phyloP scores from a whole-genome alignment of 2,797 vertebrate species.

The Propithecus perrieri region DNA sequence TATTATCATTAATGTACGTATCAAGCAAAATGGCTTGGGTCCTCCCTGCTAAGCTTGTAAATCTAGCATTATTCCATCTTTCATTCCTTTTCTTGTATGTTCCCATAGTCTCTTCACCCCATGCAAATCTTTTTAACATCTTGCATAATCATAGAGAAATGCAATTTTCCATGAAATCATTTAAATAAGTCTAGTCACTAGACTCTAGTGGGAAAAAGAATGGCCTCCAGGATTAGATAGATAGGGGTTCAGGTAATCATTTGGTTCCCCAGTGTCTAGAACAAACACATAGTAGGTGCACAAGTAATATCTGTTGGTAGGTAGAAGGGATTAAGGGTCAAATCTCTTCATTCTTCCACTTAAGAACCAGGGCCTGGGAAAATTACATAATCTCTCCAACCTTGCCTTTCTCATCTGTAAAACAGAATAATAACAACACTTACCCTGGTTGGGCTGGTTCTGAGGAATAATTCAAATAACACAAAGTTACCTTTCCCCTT shows the following conservation, averaged over 20 bases:
- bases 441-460: not conserved
- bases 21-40: not conserved
- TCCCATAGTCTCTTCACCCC: not conserved
- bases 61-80: not conserved
- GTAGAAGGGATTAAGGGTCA: not conserved
- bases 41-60: not conserved
- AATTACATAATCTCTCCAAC: not conserved
- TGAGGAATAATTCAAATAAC: not conserved
- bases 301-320: not conserved
- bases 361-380: not conserved
- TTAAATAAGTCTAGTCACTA: not conserved
- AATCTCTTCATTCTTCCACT: not conserved
- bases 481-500: not conserved
- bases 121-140: conserved; percentile 31
- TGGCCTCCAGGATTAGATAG: not conserved
- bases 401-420: not conserved
- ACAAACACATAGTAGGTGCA: not conserved
- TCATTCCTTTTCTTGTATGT: not conserved
- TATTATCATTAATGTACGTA: not conserved
- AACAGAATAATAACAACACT: not conserved
- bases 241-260: not conserved
- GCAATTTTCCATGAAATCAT: conserved; percentile 10
- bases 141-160: not conserved
- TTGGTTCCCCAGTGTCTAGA: not conserved
- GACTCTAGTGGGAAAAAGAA: not conserved